These are phyloP conservation scores for Leucophenga maculata DNA, from an alignment of 2,888 invertebrate genomes.

Conservation along the genomic window DNA sequence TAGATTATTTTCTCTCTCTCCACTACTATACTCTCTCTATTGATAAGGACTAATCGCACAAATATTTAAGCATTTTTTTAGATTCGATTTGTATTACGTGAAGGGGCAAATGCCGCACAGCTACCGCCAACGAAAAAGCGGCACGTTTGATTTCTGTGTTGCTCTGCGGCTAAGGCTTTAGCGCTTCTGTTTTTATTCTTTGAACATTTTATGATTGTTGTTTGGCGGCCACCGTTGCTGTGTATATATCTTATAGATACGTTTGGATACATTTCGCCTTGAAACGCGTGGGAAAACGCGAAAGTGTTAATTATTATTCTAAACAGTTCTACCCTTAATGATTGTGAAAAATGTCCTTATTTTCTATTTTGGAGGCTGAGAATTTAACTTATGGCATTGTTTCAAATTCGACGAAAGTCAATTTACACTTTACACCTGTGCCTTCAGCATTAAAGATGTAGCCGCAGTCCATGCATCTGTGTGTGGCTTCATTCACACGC, in stretches of 20 bases:
- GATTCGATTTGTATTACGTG: conserved; percentile 49
- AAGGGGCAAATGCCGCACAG: conserved; percentile 33
- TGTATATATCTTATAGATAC: conserved; percentile 54
- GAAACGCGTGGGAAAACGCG: conserved; percentile 58
- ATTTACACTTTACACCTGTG: conserved; percentile 62
- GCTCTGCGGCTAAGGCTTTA: conserved; percentile 46
- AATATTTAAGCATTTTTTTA: conserved; percentile 66
- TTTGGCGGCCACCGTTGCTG: conserved; percentile 46
- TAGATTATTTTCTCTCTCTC: too few species aligned
- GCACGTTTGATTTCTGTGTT: conserved; percentile 51
- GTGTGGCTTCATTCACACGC: conserved; percentile 67
- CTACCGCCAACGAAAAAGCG: conserved; percentile 49
- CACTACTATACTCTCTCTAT: too few species aligned
- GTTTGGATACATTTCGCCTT: not conserved
- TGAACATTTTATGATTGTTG: conserved; percentile 55
- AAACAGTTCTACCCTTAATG: conserved; percentile 35
- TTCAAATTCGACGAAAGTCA: conserved; percentile 36
- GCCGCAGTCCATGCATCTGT: conserved; percentile 30
- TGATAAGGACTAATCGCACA: conserved; percentile 69
- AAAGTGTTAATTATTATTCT: conserved; percentile 62
- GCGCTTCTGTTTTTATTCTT: conserved; percentile 65
- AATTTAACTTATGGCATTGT: conserved; percentile 43
- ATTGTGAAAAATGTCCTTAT: conserved; percentile 39
- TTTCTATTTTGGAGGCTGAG: conserved; percentile 36
- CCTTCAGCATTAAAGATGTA: conserved; percentile 12